Evolutionary conservation across 92 coral and sea anemone species (phyloP).

Genomic region (Anthopleura xanthogrammica): DNA sequence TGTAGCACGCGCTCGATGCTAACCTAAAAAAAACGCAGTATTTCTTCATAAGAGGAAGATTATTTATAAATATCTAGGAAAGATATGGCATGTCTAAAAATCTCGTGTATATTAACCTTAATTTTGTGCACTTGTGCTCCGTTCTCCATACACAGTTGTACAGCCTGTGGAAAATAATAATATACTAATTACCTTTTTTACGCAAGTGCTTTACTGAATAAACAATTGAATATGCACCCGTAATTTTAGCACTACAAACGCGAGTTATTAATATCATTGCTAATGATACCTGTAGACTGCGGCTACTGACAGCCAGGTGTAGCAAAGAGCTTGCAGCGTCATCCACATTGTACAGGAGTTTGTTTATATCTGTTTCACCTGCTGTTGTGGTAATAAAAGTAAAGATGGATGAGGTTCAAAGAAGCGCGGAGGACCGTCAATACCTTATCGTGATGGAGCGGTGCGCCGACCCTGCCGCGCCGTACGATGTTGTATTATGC

Average conservation of each 20-base stretch:
- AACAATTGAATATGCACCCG: not conserved
- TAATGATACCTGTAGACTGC: conserved; percentile 4
- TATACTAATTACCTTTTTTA: no score
- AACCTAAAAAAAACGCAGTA: no score
- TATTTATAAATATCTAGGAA: no score
- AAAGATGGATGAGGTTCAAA: not conserved
- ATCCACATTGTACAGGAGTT: conserved; percentile 47
- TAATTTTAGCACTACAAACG: no score
- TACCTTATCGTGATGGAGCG: no score
- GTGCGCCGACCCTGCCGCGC: no score
- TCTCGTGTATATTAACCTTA: conserved; percentile 19
- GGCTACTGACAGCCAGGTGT: conserved; percentile 44
- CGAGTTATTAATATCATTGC: not conserved
- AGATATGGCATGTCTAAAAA: no score
- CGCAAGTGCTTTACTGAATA: not conserved
- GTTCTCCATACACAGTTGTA: conserved; percentile 33
- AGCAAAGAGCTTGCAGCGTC: conserved; percentile 31
- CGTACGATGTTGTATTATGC: no score
- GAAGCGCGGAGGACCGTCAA: not conserved
- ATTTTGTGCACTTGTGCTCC: conserved; percentile 27
- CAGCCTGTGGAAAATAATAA: conserved; percentile 25
- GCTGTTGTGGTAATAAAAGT: conserved; percentile 8
- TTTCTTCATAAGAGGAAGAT: no score
- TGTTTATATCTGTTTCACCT: not conserved
- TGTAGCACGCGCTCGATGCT: no score